Conservation (phyloP, 2,797 vertebrate genomes). For the Avahi laniger region DNA sequence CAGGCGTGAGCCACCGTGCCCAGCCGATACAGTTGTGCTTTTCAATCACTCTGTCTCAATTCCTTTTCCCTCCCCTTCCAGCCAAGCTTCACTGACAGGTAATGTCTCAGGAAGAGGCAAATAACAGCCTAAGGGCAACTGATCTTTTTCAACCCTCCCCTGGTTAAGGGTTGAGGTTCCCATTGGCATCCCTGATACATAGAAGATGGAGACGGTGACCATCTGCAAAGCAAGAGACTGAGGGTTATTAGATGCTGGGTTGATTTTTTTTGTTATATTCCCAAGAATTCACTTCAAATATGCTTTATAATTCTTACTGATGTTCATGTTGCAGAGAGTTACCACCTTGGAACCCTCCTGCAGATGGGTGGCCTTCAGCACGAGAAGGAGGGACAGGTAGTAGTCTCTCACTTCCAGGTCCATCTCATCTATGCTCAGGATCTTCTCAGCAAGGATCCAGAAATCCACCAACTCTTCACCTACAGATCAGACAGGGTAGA, state of each 20-base stretch:
- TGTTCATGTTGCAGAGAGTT: slow-evolving; percentile 77
- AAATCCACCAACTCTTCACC: slow-evolving; percentile 86
- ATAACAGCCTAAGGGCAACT: background rate
- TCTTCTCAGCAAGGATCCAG: slow-evolving; percentile 85
- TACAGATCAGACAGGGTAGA: slow-evolving; percentile 53
- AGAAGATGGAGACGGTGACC: background rate
- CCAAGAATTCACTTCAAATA: background rate
- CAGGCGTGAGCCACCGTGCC: no score
- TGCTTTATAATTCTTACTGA: slow-evolving; percentile 73
- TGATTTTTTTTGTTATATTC: background rate
- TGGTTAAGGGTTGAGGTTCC: background rate
- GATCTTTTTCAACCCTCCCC: background rate
- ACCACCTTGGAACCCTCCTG: slow-evolving; percentile 81
- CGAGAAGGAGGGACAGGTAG: slow-evolving; percentile 81
- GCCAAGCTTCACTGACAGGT: background rate
- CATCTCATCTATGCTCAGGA: slow-evolving; percentile 82
- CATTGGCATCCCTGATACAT: background rate
- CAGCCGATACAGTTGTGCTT: background rate
- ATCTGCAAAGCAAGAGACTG: background rate
- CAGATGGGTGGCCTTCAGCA: slow-evolving; percentile 84
- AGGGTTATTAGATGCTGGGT: background rate
- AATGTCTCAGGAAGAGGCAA: background rate
- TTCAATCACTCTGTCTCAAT: background rate
- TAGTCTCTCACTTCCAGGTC: slow-evolving; percentile 73
- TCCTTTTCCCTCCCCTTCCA: background rate